A percentile compares a stretch with the other conserved stretches of the same genome.
These are phyloP conservation scores for Rattus rattus DNA, from an alignment of 2,113 vertebrate genomes.

Conservation along the genomic window DNA sequence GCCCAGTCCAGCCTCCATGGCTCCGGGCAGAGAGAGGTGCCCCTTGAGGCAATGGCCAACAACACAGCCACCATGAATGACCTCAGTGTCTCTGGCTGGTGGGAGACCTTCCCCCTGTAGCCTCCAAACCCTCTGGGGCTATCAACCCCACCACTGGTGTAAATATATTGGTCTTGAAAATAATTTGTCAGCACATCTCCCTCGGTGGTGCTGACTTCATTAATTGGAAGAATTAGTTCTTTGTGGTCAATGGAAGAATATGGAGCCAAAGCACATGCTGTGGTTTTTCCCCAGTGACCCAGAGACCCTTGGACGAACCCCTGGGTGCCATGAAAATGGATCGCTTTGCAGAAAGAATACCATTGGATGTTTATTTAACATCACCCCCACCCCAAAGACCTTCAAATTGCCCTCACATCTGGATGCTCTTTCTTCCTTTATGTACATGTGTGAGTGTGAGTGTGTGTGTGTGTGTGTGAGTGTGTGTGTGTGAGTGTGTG, in stretches of 20 bases:
- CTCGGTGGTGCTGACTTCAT: conserved; percentile 84
- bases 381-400: conserved; percentile 80
- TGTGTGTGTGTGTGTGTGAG: neutral
- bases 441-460: neutral
- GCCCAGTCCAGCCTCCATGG: conserved; percentile 7
- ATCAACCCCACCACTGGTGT: conserved; percentile 74
- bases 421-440: conserved; percentile 83
- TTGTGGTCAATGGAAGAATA: conserved; percentile 84
- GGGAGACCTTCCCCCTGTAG: neutral
- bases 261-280: conserved; percentile 85
- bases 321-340: conserved; percentile 87
- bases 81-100: conserved; percentile 53
- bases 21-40: conserved; percentile 22
- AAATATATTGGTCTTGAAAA: conserved; percentile 80
- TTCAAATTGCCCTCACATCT: conserved; percentile 86
- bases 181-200: conserved; percentile 84
- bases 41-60: conserved; percentile 57
- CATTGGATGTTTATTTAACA: conserved; percentile 86
- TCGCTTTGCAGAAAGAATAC: conserved; percentile 85
- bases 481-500: no score
- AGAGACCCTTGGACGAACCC: conserved; percentile 89
- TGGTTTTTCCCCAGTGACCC: conserved; percentile 85
- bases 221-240: conserved; percentile 90
- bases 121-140: conserved; percentile 64
- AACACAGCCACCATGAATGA: conserved; percentile 58